Conservation (phyloP, 2,888 invertebrate species). For the Drosophila affinis region DNA sequence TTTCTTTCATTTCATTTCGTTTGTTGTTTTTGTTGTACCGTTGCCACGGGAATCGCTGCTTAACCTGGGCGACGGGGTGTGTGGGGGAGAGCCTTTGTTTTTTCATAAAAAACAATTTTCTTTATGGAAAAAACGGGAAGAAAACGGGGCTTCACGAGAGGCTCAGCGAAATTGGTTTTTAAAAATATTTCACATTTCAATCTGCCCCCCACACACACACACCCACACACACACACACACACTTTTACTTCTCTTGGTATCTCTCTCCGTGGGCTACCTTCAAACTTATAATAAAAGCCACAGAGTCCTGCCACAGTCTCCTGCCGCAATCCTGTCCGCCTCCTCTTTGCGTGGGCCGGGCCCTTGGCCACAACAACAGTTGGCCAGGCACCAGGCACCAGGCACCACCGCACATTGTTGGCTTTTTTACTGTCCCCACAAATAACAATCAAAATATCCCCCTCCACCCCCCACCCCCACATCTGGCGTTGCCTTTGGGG, state of each 20-base stretch:
- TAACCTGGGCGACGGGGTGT: slow-evolving; percentile 21
- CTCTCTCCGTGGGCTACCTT: slow-evolving; percentile 53
- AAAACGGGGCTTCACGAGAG: slow-evolving; percentile 1
- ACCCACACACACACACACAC: neutral
- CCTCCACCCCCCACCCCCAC: neutral
- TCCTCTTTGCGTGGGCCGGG: slow-evolving; percentile 20
- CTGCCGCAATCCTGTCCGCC: slow-evolving; percentile 25
- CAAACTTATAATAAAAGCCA: slow-evolving; percentile 75
- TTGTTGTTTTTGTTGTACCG: neutral
- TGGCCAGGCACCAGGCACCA: slow-evolving; percentile 49
- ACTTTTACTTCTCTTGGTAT: slow-evolving; percentile 10
- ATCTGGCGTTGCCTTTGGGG: slow-evolving; percentile 50
- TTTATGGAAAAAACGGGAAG: slow-evolving; percentile 50
- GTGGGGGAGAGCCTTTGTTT: slow-evolving; percentile 23
- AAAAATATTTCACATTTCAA: slow-evolving; percentile 79
- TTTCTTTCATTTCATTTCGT: slow-evolving; percentile 33
- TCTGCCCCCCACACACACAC: slow-evolving; percentile 65
- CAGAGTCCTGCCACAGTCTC: slow-evolving; percentile 29
- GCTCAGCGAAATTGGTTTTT: slow-evolving; percentile 81
- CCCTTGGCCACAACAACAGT: slow-evolving; percentile 44
- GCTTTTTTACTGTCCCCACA: slow-evolving; percentile 75
- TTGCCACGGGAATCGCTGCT: slow-evolving; percentile 25
- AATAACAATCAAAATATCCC: slow-evolving; percentile 74
- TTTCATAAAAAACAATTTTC: slow-evolving; percentile 76
- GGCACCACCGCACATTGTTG: slow-evolving; percentile 54